Conservation (phyloP, 1,140 invertebrate species). For the Fopius arisanus region DNA sequence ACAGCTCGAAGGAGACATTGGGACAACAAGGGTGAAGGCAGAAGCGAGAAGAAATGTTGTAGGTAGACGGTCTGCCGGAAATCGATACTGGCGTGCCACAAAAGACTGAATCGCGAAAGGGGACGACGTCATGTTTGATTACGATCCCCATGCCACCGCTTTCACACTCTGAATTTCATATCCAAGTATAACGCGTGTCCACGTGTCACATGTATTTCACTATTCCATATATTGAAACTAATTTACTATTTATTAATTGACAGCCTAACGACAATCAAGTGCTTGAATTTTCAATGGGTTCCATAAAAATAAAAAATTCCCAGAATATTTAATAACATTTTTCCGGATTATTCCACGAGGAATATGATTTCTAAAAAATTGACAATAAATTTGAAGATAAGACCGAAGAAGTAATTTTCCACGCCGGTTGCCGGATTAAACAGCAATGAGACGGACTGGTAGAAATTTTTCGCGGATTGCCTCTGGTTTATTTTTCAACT, state of each 20-base stretch:
- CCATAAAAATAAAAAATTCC: too few relatives aligned
- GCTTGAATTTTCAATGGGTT: too few relatives aligned
- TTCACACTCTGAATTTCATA: conserved; percentile 32
- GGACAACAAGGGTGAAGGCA: neutral
- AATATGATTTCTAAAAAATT: too few relatives aligned
- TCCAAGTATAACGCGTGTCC: neutral
- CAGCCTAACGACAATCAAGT: too few relatives aligned
- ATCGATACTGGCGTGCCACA: conserved; percentile 31
- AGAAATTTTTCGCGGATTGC: too few relatives aligned
- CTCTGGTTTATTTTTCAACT: neutral
- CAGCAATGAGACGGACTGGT: neutral
- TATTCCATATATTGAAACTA: too few relatives aligned
- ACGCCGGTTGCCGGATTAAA: too few relatives aligned
- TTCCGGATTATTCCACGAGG: too few relatives aligned
- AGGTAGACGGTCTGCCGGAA: conserved; percentile 17
- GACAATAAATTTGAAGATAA: too few relatives aligned
- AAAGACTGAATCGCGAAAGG: conserved; percentile 27
- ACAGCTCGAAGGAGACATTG: neutral
- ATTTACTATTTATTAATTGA: too few relatives aligned
- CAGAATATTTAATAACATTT: too few relatives aligned
- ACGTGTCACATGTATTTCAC: neutral
- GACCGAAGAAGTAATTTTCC: too few relatives aligned
- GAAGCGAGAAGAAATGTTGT: conserved; percentile 4
- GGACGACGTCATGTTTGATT: conserved; percentile 37
- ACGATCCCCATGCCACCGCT: conserved; percentile 29